Conservation (phyloP, 2,113 vertebrate genomes). For the Astur gentilis region DNA sequence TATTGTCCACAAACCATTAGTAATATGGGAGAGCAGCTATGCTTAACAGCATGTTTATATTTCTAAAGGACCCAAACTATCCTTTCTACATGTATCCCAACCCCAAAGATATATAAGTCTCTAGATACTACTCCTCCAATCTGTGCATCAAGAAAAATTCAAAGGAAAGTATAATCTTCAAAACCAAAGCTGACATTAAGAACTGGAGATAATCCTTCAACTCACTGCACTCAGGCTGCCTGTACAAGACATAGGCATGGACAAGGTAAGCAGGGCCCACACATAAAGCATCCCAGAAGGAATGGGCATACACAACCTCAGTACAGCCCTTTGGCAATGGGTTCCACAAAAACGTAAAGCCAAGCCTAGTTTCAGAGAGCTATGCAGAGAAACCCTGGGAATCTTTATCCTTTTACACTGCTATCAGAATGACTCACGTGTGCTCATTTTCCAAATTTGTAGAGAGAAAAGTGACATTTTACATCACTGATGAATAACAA, state of each 20-base stretch:
- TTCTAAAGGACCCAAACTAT: not conserved
- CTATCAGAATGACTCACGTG: not conserved
- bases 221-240: not conserved
- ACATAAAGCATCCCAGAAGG: not conserved
- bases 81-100: not conserved
- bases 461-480: not conserved
- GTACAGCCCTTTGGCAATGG: not conserved
- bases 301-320: accelerated
- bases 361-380: not conserved
- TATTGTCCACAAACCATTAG: not conserved
- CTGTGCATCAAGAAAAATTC: not conserved
- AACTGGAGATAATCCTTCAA: not conserved
- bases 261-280: not conserved
- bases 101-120: not conserved
- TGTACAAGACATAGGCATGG: not conserved
- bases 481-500: not conserved
- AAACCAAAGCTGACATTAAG: not conserved
- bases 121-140: not conserved
- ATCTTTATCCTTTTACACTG: not conserved
- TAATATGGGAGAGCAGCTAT: not conserved
- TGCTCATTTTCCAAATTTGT: not conserved
- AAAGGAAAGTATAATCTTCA: not conserved
- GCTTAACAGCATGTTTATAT: not conserved
- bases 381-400: not conserved
- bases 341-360: not conserved